phyloP scores from a whole-genome alignment of 2,888 invertebrate species.

The Operophtera brumata region DNA sequence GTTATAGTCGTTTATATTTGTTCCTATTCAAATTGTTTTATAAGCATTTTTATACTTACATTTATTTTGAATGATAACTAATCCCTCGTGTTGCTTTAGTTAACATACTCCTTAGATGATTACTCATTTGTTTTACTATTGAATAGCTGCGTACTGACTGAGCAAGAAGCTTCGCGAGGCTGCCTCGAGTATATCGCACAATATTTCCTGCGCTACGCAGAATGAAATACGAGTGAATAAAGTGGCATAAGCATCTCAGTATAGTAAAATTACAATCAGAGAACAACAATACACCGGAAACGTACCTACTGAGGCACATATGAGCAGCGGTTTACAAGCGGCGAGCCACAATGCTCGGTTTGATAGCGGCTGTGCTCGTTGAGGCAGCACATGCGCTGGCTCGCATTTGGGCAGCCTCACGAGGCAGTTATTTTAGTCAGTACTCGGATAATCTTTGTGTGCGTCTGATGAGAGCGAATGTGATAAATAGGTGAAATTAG shows the following conservation, averaged over 20 bases:
- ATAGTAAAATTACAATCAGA: no score
- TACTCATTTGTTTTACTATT: slow-evolving; percentile 45
- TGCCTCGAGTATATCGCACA: neutral
- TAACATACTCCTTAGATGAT: slow-evolving; percentile 56
- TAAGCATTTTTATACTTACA: slow-evolving; percentile 44
- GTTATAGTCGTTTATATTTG: slow-evolving; percentile 60
- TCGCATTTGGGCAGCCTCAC: neutral
- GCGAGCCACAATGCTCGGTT: no score
- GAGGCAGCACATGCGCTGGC: no score
- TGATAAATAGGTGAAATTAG: slow-evolving; percentile 45
- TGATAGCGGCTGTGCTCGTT: no score
- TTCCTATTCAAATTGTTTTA: slow-evolving; percentile 60
- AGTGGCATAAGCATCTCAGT: no score
- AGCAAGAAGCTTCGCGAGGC: slow-evolving; percentile 4
- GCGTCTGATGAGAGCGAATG: slow-evolving; percentile 65
- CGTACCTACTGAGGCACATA: no score
- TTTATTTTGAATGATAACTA: slow-evolving; percentile 44
- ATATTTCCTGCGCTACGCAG: neutral
- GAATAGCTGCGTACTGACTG: slow-evolving; percentile 1
- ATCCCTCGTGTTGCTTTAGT: slow-evolving; percentile 57
- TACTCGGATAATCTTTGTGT: slow-evolving; percentile 36
- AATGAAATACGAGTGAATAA: no score
- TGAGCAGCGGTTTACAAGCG: no score
- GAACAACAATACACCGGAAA: no score
- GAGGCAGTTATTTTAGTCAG: neutral